phyloP scores from a whole-genome alignment of 2,888 invertebrate species.

The Pheosia gnoma region DNA sequence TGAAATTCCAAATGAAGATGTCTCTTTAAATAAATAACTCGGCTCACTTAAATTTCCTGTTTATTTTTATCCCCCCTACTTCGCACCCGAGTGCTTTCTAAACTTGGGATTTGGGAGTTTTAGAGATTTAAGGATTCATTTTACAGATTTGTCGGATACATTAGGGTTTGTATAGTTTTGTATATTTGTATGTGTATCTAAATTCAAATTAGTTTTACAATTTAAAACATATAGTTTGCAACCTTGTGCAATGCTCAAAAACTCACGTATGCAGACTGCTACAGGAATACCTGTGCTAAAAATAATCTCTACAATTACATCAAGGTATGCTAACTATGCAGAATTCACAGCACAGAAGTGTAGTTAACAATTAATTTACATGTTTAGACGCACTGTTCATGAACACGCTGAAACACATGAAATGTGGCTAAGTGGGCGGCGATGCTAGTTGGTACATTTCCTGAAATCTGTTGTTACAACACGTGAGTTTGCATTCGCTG shows the following conservation, averaged over 20 bases:
- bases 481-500: slow-evolving; percentile 56
- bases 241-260: no score
- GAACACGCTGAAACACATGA: slow-evolving; percentile 51
- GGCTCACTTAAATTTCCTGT: slow-evolving; percentile 71
- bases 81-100: slow-evolving; percentile 52
- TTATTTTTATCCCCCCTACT: slow-evolving; percentile 71
- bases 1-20: slow-evolving; percentile 62
- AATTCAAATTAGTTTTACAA: no score
- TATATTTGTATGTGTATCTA: not conserved
- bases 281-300: slow-evolving; percentile 7
- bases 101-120: slow-evolving; percentile 55
- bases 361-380: slow-evolving; percentile 46
- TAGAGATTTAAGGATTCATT: slow-evolving; percentile 38
- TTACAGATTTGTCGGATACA: not conserved
- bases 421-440: slow-evolving; percentile 46
- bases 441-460: slow-evolving; percentile 64
- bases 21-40: slow-evolving; percentile 75
- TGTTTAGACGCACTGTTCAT: slow-evolving; percentile 47
- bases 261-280: slow-evolving; percentile 1
- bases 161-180: not conserved
- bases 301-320: not conserved
- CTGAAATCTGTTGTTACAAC: slow-evolving; percentile 65
- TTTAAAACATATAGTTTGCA: no score
- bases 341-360: slow-evolving; percentile 16
- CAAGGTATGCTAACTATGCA: slow-evolving; percentile 19